These are phyloP conservation scores for Steromphala cineraria DNA, from an alignment of 2,888 invertebrate species.

Conservation along the genomic window DNA sequence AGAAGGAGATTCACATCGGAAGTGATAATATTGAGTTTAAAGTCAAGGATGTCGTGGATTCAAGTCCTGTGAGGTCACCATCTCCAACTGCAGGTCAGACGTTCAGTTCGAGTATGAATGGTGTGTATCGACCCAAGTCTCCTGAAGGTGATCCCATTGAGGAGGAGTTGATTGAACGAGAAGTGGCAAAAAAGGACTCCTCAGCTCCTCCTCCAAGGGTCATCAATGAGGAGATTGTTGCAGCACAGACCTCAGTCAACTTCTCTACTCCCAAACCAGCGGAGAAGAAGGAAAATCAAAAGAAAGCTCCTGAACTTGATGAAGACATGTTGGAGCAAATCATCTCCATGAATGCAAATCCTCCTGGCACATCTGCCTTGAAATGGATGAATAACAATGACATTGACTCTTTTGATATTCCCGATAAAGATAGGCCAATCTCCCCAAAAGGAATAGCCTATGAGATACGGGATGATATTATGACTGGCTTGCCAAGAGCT, in stretches of 20 bases:
- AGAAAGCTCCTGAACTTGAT: constrained; percentile 19
- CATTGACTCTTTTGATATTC: constrained; percentile 30
- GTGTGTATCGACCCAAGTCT: constrained; percentile 29
- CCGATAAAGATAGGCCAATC: constrained; percentile 29
- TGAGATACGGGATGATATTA: constrained; percentile 59
- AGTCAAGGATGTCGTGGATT: not conserved
- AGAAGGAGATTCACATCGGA: constrained; percentile 29
- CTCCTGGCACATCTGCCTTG: constrained; percentile 29
- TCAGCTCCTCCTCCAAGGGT: constrained; percentile 4
- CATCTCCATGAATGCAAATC: constrained; percentile 41
- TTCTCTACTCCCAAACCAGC: not conserved
- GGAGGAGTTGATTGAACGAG: constrained; percentile 54
- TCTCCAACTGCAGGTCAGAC: not conserved
- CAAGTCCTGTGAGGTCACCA: constrained; percentile 11
- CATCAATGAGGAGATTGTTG: not conserved
- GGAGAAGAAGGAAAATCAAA: constrained; percentile 11
- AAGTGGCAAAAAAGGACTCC: constrained; percentile 37
- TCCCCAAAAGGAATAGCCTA: constrained; percentile 54
- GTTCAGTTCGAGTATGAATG: not conserved
- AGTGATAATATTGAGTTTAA: constrained; percentile 41
- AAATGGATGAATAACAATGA: constrained; percentile 2
- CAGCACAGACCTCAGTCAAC: not conserved
- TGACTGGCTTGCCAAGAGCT: constrained; percentile 46
- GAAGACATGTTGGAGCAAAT: constrained; percentile 33
- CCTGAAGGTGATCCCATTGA: constrained; percentile 40